phyloP scores from a whole-genome alignment of 2,888 invertebrate species.

The Desoria tigrina region DNA sequence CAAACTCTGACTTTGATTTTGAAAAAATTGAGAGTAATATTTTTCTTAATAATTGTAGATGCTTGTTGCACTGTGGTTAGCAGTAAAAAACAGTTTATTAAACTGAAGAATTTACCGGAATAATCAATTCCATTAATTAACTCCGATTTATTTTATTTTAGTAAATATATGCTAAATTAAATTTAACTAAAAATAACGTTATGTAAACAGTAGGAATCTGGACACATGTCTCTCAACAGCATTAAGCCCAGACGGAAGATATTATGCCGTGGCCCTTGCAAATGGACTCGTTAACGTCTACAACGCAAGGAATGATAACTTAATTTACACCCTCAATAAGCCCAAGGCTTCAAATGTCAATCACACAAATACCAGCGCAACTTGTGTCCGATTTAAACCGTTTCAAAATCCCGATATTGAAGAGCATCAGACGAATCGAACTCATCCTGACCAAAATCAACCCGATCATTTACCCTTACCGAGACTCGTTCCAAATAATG shows the following conservation, averaged over 20 bases:
- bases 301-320: conserved; percentile 60
- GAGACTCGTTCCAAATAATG: background rate
- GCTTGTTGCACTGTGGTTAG: no score
- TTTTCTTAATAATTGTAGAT: no score
- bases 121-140: background rate
- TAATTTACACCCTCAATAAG: conserved; percentile 61
- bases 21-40: no score
- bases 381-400: conserved; percentile 64
- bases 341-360: conserved; percentile 61
- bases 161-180: background rate
- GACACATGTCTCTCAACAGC: conserved; percentile 60
- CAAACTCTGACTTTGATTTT: no score
- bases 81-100: no score
- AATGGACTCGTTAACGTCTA: conserved; percentile 65
- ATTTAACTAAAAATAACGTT: background rate
- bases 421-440: conserved; percentile 7
- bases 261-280: conserved; percentile 65
- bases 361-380: conserved; percentile 64
- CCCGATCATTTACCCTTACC: background rate
- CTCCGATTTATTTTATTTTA: no score
- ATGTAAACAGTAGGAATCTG: conserved; percentile 20
- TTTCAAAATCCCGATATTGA: conserved; percentile 54
- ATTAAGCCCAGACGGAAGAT: conserved; percentile 64
- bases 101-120: background rate
- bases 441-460: background rate